Conservation (phyloP, 2,113 vertebrate species). For the Bujurquina vittata region DNA sequence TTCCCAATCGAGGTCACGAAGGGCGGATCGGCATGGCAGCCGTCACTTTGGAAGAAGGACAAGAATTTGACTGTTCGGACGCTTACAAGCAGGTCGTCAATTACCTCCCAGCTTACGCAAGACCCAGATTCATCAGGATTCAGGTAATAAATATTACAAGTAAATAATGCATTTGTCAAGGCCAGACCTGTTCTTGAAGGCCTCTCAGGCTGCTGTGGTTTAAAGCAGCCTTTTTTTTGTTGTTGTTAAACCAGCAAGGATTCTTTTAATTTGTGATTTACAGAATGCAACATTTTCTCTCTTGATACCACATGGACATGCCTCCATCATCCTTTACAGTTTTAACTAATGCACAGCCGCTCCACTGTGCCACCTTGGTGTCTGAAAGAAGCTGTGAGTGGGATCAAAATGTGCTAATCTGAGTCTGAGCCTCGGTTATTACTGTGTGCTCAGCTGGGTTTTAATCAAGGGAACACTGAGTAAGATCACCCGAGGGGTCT, state of each 20-base stretch:
- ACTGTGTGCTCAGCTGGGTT: background rate
- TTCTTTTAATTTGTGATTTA: background rate
- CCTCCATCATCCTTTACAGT: background rate
- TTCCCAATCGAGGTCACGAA: constrained; percentile 82
- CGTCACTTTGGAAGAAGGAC: constrained; percentile 78
- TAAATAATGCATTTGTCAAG: background rate
- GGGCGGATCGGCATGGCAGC: constrained; percentile 91
- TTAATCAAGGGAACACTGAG: background rate
- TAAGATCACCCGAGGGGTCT: background rate
- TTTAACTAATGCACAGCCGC: background rate
- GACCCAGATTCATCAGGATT: constrained; percentile 86
- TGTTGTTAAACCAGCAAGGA: too few relatives aligned
- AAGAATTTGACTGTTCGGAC: constrained; percentile 78
- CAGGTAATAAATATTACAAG: constrained; percentile 77
- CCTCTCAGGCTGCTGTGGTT: background rate
- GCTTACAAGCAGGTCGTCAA: constrained; percentile 74
- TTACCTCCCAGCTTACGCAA: constrained; percentile 85
- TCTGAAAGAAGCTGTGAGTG: background rate
- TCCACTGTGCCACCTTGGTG: background rate
- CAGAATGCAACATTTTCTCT: too few relatives aligned
- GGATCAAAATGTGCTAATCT: background rate
- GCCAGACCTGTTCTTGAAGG: background rate
- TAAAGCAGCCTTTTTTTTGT: background rate
- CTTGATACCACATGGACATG: too few relatives aligned
- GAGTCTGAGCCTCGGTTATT: background rate